phyloP scores from a whole-genome alignment of 2,113 vertebrate genomes.

The Quiscalus mexicanus region DNA sequence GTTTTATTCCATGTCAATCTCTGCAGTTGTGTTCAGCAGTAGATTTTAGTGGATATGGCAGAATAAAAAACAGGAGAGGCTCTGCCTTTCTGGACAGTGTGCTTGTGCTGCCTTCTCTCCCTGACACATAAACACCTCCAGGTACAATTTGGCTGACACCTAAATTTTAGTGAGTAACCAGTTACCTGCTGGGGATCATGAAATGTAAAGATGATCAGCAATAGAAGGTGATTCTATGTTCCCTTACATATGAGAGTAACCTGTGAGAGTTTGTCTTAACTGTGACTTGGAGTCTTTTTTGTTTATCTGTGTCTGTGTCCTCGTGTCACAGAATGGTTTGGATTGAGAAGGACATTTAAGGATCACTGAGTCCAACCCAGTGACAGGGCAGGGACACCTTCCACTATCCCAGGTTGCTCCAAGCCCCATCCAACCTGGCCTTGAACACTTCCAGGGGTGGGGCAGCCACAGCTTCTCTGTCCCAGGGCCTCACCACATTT shows the following conservation, averaged over 20 bases:
- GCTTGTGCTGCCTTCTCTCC: background rate
- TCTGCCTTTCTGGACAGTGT: background rate
- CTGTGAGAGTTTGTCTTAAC: background rate
- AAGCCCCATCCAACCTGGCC: background rate
- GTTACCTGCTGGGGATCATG: background rate
- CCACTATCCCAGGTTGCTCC: background rate
- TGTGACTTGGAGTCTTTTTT: background rate
- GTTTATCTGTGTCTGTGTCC: background rate
- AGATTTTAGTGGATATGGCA: background rate
- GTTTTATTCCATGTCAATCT: background rate
- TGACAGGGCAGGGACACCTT: background rate
- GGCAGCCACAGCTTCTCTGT: background rate
- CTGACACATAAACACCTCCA: background rate
- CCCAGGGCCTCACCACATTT: background rate
- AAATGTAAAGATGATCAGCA: background rate
- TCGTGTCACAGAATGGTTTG: background rate
- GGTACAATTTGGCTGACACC: background rate
- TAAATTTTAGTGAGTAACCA: background rate
- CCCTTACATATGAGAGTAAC: background rate
- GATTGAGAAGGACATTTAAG: background rate
- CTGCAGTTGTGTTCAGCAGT: background rate
- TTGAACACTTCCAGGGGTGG: background rate
- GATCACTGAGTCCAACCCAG: fast-evolving
- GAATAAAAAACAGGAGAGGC: background rate
- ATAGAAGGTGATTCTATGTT: background rate